Percentiles rank a stretch among this genome's conserved stretches.
Conservation (phyloP, 2,113 vertebrate genomes). For the Pomatostomus ruficeps region DNA sequence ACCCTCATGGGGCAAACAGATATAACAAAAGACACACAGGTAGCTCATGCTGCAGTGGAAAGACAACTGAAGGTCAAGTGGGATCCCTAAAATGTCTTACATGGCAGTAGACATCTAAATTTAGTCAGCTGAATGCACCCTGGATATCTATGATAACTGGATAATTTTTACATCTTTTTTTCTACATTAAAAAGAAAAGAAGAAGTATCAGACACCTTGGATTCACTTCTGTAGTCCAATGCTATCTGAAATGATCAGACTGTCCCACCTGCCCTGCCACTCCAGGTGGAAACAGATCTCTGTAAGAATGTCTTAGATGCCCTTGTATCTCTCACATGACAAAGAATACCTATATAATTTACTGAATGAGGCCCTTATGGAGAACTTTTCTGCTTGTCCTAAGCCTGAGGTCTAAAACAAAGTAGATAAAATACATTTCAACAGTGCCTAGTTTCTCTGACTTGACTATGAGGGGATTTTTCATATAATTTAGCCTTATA, state of each 20-base stretch:
- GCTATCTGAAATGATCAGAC: not conserved
- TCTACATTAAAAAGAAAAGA: not conserved
- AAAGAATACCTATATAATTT: not conserved
- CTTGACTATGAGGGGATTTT: not conserved
- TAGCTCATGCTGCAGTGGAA: not conserved
- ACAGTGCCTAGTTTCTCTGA: not conserved
- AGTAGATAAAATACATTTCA: not conserved
- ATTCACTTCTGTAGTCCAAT: not conserved
- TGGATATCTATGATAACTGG: not conserved
- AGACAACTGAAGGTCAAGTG: not conserved
- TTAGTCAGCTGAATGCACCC: not conserved
- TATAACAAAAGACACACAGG: not conserved
- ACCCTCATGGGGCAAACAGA: not conserved
- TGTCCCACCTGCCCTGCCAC: not conserved
- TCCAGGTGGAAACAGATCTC: not conserved
- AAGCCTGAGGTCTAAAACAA: not conserved
- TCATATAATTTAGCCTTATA: not conserved
- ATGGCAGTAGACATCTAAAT: not conserved
- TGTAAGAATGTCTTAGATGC: not conserved
- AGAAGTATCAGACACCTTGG: not conserved
- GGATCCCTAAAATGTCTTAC: not conserved
- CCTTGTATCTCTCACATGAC: not conserved
- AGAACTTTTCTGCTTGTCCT: not conserved
- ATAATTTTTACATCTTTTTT: not conserved
- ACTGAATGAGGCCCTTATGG: not conserved